Evolutionary conservation across 2,888 invertebrate genomes (phyloP), one percentile per base, ranked within the genome.

Genomic region (Rhingia campestris): DNA sequence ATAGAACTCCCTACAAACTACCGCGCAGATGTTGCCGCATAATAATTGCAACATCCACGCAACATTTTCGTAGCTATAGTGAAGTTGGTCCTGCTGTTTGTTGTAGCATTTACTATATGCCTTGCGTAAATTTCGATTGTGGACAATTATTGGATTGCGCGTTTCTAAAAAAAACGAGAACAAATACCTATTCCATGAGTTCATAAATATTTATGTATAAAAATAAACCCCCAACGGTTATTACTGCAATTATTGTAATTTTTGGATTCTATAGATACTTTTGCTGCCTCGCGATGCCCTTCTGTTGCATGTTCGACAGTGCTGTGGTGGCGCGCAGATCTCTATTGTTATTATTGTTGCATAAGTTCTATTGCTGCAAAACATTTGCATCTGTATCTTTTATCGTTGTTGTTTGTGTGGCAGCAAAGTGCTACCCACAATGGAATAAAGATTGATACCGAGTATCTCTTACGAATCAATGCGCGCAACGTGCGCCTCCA

Each of bases 201-300:
- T 84, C 84, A 80, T 84, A 84, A 84, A 84, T 80, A 84, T 80
- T 75, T 75, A 66, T 84, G 80, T 54, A 80, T 49, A 63, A 75
- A 63, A 64, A 47, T 30, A 70, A 81, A 61, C 41, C 74, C 41
- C 35, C 70, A 75, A 66, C 74, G 69, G 75, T 80, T 80, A 80
- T 84, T 84, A 84, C 80, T 66, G 84, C 84, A 84, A 84, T 84
- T 84, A 84, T 84, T 84, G 80, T 84, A 84, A 84, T 84, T 84
- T 79, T 75, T 59, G 79, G 79, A 84, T 84, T 80, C 80, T 75
- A 64, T 80, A 70, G 80, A 75, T 84, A 66, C 64, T 54, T 75
- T 54, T 35, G 32, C 22, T 30, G 22, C 47, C 10, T 39, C 61
- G 22, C 51, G 56, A 35, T 41, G 70, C 43, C 49, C 56, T 45